Conservation (phyloP, 2,113 vertebrate species). For the Hiodon alosoides region DNA sequence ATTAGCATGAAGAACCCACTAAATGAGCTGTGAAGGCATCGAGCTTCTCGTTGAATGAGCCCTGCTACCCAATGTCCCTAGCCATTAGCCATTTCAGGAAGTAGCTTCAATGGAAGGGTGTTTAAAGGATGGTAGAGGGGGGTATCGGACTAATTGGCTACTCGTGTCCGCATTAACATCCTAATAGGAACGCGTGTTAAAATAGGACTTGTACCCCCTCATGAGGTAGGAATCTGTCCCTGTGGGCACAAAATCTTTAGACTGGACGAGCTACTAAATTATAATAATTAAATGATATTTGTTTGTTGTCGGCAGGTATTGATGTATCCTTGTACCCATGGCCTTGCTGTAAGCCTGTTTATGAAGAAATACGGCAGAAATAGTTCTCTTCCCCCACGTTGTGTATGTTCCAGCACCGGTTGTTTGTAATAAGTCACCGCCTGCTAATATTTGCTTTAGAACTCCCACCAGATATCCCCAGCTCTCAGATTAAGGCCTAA, state of each 20-base stretch:
- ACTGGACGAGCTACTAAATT: slow-evolving; percentile 49
- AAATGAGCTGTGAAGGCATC: slow-evolving; percentile 8
- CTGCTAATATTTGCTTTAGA: not conserved
- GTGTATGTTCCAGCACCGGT: not conserved
- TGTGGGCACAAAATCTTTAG: slow-evolving; percentile 72
- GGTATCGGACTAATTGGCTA: slow-evolving; percentile 1
- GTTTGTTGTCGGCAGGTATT: slow-evolving; percentile 44
- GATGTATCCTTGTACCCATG: not conserved
- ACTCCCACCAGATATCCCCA: not conserved
- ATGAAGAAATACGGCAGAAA: slow-evolving; percentile 8
- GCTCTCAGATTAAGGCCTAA: not conserved
- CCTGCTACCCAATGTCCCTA: slow-evolving; percentile 39
- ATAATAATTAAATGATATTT: slow-evolving; percentile 70
- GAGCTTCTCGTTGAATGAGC: slow-evolving; percentile 36
- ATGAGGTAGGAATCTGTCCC: slow-evolving; percentile 72
- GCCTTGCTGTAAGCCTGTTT: slow-evolving; percentile 2
- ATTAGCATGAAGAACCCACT: slow-evolving; percentile 54
- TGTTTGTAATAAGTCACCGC: not conserved
- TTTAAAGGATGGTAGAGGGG: not conserved
- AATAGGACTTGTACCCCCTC: slow-evolving; percentile 63
- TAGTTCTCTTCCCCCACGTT: not conserved
- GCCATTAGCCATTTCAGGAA: not conserved
- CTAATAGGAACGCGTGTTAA: slow-evolving; percentile 62
- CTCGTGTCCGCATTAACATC: slow-evolving; percentile 62
- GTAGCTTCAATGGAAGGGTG: not conserved